Evolutionary conservation across 2,797 vertebrate genomes (phyloP).

Genomic region (Taeniopygia guttata): DNA sequence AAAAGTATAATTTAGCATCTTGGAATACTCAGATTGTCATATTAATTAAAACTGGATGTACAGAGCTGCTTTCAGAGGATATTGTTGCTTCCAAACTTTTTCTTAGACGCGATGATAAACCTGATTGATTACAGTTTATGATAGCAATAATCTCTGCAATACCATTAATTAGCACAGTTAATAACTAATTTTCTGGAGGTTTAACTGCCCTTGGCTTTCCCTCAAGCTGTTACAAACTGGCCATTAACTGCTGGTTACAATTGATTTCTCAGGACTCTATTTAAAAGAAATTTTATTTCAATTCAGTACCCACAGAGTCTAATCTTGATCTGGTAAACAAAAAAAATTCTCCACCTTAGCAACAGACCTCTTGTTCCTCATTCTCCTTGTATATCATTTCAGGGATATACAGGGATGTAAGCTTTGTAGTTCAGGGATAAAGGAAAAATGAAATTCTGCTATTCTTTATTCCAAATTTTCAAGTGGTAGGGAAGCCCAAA

Average conservation of each 20-base stretch:
- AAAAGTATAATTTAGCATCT: not conserved
- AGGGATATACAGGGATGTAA: not conserved
- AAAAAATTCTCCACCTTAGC: conserved; percentile 29
- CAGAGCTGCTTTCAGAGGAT: conserved; percentile 15
- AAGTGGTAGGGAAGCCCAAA: not conserved
- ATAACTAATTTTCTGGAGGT: conserved; percentile 73
- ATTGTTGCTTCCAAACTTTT: conserved; percentile 57
- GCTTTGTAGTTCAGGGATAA: not conserved
- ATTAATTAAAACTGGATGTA: conserved; percentile 49
- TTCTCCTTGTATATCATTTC: not conserved
- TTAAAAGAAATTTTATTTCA: conserved; percentile 76
- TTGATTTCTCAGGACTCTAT: conserved; percentile 70
- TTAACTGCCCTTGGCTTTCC: conserved; percentile 73
- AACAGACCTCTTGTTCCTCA: not conserved
- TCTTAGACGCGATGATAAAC: conserved; percentile 41
- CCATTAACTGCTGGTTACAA: conserved; percentile 73
- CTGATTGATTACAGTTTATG: conserved; percentile 73
- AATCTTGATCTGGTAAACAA: conserved; percentile 69
- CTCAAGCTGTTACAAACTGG: conserved; percentile 73
- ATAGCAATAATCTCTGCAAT: conserved; percentile 70
- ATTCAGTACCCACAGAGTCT: conserved; percentile 60
- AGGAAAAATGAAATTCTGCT: not conserved
- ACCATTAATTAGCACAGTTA: conserved; percentile 75
- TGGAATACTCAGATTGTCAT: conserved; percentile 33
- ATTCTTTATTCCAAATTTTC: not conserved